Base-by-base conservation (phyloP, 2,888 invertebrate species). In the Dasypolia templi region DNA sequence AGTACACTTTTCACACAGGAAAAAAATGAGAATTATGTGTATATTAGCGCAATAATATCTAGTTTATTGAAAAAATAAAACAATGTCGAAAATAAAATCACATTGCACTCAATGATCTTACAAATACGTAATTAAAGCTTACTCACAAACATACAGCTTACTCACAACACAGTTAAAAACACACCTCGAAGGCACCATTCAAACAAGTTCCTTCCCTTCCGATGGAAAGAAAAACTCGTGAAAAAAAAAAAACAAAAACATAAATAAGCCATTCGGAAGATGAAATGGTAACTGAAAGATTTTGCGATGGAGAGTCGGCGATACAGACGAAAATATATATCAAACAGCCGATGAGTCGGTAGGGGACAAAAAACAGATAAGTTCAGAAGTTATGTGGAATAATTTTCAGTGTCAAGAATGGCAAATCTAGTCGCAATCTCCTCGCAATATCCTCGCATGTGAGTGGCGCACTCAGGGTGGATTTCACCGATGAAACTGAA, bases 201-300 rank as follows among this genome's bases (percentile, higher is more conserved):
- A 59, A 44, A 29, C 1, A 1, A 39, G 6, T 46, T 26, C 19
- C 26, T 56, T 11, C 29, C 42, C n/a, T n/a, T 9, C 2, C 7
- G 1, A 46, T 19, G 6, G 1, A 77, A 49, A 51, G 32, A 19
- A 59, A 66, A 71, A 51, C 6, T 59, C 14, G 55, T n/a, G 14
- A 46, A 76, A 68, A 71, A 76, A 68, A 71, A 58, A 72, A 51
- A 77, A 80, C 17, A 58, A 61, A 70, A 62, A 58, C 29, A 59
- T 58, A 79, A 80, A 79, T 66, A 78, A 77, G 53, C 73, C 66
- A 56, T 56, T 66, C 55, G 72, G 44, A 32, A 78, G 64, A 81
- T 81, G 71, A 70, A 76, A 79, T 82, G 63, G 64, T 39, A 56
- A 65, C 64, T 44, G 46, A 68, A 69, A 69, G 62, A 79, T 73